Percentiles rank a stretch among this genome's conserved stretches.
Conservation (phyloP, 2,888 invertebrate species). For the Drosophila merina region DNA sequence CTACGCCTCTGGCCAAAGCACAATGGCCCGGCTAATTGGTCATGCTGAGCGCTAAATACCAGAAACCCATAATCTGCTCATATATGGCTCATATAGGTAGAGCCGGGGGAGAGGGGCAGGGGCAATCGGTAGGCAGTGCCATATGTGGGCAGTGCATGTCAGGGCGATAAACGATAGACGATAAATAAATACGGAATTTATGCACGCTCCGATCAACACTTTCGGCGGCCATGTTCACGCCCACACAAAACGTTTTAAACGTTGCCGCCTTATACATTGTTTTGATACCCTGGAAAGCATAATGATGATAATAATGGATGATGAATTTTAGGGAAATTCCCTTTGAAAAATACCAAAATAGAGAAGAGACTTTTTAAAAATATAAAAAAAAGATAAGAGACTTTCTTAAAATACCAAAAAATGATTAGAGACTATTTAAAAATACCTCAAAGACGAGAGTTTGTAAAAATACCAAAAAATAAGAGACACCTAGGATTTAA, state of each 20-base stretch:
- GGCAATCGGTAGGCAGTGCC: neutral
- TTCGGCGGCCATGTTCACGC: conserved; percentile 70
- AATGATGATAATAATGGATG: neutral
- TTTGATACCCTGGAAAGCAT: conserved; percentile 14
- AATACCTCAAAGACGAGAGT: too few relatives aligned
- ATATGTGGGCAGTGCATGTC: conserved; percentile 61
- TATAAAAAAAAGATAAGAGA: too few relatives aligned
- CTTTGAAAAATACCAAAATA: too few relatives aligned
- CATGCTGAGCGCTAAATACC: conserved; percentile 68
- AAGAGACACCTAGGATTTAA: too few relatives aligned
- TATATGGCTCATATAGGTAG: conserved; percentile 51
- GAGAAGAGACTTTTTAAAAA: too few relatives aligned
- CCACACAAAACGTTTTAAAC: conserved; percentile 51
- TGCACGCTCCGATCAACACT: conserved; percentile 70
- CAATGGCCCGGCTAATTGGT: conserved; percentile 65
- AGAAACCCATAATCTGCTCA: conserved; percentile 60
- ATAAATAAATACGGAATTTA: conserved; percentile 74
- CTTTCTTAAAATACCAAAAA: too few relatives aligned
- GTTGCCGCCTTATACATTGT: conserved; percentile 41
- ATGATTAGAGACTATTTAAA: too few relatives aligned
- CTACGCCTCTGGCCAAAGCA: conserved; percentile 20
- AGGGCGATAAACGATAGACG: conserved; percentile 51
- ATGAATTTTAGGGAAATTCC: too few relatives aligned
- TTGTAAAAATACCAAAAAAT: too few relatives aligned
- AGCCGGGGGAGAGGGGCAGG: neutral